These are phyloP conservation scores for Lasioglossum villosulum DNA, from an alignment of 2,888 invertebrate genomes.

Conservation along the genomic window DNA sequence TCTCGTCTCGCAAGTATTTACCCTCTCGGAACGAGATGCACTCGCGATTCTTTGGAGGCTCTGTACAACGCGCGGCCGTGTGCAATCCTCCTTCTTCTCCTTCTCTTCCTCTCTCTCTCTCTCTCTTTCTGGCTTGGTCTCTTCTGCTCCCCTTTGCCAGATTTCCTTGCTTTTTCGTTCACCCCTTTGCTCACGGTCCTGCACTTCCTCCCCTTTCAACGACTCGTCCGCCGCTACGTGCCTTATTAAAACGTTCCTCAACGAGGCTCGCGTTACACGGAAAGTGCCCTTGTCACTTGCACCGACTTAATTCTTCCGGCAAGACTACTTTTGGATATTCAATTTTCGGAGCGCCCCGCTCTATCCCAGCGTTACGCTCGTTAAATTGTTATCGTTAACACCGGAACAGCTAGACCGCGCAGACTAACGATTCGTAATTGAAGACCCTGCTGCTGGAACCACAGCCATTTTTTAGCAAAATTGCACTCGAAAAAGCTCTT, in stretches of 20 bases:
- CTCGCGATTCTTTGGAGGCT: constrained; percentile 48
- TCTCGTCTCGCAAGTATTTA: constrained; percentile 63
- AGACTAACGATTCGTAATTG: neutral
- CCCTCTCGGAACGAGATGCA: constrained; percentile 57
- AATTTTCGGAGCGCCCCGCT: constrained; percentile 6
- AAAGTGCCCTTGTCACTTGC: constrained; percentile 38
- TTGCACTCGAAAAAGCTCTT: neutral
- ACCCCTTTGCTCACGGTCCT: constrained; percentile 35
- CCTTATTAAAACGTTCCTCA: constrained; percentile 73
- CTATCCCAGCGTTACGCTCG: neutral
- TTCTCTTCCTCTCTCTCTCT: neutral
- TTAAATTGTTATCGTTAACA: neutral
- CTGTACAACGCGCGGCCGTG: neutral
- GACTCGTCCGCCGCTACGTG: constrained; percentile 58
- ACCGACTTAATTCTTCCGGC: constrained; percentile 41
- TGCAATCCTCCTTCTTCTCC: neutral
- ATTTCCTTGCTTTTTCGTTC: constrained; percentile 24
- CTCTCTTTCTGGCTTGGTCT: neutral
- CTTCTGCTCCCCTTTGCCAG: constrained; percentile 13
- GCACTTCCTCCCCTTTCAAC: constrained; percentile 51
- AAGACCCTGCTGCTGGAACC: neutral
- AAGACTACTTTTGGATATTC: constrained; percentile 29
- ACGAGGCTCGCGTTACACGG: constrained; percentile 29
- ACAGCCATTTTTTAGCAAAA: neutral
- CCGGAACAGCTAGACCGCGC: neutral